Conservation (phyloP, 2,113 vertebrate species). For the Pithys albifrons region DNA sequence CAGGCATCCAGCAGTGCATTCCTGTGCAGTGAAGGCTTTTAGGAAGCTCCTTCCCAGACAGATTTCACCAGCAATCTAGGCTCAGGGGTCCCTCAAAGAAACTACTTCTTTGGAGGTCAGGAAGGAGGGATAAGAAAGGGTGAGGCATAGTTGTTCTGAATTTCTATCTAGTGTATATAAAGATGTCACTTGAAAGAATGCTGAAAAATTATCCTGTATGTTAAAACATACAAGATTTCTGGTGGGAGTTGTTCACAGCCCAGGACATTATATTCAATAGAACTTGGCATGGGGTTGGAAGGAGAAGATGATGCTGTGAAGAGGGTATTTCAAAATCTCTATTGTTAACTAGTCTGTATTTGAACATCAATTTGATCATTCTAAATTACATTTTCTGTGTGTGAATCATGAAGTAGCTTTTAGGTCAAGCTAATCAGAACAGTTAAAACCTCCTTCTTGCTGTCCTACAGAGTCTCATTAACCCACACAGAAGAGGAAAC, state of each 20-base stretch:
- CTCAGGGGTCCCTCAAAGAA: not conserved
- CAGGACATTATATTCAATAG: constrained; percentile 14
- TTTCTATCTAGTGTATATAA: not conserved
- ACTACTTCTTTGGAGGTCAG: not conserved
- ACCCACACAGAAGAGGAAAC: constrained; percentile 21
- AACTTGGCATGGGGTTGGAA: not conserved
- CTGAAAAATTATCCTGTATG: not conserved
- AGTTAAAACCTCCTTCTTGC: constrained; percentile 36
- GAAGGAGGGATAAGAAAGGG: not conserved
- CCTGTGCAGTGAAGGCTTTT: not conserved
- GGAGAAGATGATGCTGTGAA: not conserved
- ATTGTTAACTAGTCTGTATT: constrained; percentile 23
- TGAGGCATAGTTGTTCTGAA: accelerated
- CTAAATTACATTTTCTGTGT: constrained; percentile 32
- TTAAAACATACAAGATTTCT: not conserved
- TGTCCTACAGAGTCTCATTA: constrained; percentile 48
- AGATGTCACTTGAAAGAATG: not conserved
- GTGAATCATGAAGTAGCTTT: constrained; percentile 35
- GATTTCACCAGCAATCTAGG: not conserved
- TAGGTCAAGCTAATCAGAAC: constrained; percentile 55
- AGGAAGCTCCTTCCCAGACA: not conserved
- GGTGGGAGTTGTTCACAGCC: not conserved
- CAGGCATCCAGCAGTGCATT: not conserved
- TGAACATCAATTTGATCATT: constrained; percentile 21
- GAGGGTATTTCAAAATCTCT: constrained; percentile 12